A percentile compares a stretch with the other conserved stretches of the same genome.
Conservation (phyloP, 2,797 vertebrate species). For the Melanotaenia maccullochi region DNA sequence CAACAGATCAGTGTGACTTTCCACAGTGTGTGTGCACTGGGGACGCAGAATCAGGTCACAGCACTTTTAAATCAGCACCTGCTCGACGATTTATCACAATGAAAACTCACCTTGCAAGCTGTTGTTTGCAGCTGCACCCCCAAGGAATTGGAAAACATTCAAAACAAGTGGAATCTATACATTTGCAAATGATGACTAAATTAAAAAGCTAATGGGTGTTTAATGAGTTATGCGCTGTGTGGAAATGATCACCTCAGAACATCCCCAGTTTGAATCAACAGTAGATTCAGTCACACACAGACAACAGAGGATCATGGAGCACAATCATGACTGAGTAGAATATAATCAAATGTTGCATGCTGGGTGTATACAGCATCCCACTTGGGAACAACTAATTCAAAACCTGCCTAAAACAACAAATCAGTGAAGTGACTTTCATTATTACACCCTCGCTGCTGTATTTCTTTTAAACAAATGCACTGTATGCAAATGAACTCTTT, state of each 20-base stretch:
- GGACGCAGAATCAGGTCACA: conserved; percentile 17
- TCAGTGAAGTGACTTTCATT: conserved; percentile 1
- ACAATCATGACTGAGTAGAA: conserved; percentile 10
- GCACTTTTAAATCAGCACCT: conserved; percentile 19
- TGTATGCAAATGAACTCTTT: neutral
- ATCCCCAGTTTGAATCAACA: neutral
- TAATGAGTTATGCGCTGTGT: conserved; percentile 44
- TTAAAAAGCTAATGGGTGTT: conserved; percentile 52
- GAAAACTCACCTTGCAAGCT: conserved; percentile 11
- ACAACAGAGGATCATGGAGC: conserved; percentile 9
- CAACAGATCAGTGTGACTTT: conserved; percentile 37
- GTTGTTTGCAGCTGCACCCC: conserved; percentile 22
- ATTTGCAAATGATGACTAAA: conserved; percentile 18
- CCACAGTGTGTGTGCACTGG: conserved; percentile 12
- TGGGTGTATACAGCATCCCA: neutral
- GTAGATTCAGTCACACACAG: conserved; percentile 21
- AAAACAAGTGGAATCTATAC: conserved; percentile 13
- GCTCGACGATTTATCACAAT: conserved; percentile 22
- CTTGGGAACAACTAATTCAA: conserved; percentile 9
- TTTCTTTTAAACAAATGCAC: neutral
- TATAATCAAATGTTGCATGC: conserved; percentile 1
- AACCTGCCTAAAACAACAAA: conserved; percentile 19
- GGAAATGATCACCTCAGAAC: conserved; percentile 30
- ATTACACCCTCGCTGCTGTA: neutral
- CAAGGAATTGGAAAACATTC: conserved; percentile 7